Evolutionary conservation across 2,888 invertebrate species (phyloP), one percentile per base, ranked within the genome.

Genomic region (Mycogona germanica): DNA sequence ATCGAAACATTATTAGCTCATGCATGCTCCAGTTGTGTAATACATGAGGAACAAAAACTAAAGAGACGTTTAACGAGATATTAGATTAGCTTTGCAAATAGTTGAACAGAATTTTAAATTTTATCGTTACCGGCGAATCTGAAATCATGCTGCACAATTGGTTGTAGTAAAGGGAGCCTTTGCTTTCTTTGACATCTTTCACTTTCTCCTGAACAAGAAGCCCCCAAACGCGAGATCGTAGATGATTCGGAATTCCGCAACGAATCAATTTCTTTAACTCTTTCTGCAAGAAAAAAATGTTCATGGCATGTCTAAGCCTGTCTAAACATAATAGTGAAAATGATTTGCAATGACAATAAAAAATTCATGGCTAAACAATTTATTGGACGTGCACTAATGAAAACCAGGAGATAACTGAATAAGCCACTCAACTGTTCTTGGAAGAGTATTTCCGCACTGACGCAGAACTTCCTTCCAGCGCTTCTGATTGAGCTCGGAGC

Each of bases 181-280:
- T 72, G 47, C 66, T 66, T 37, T 66, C 65, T 45, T 75, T 64
- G n/a, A 75, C 62, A 47, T 73, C 72, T 58, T 71, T 70, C 12
- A 75, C 64, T 3, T 74, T 72, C 55, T 70, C 68, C 60, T 73
- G 72, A 63, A 75, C 74, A 6, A 75, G 63, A 19, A 66, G 62
- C 25, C 66, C 63, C 75, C 75, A 75, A 23, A 75, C 67, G 35
- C 67, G 66, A 25, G 66, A 64, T 7, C 75, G 61, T 53, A 70
- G 64, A 40, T 70, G 65, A 49, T 69, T 66, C 0, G 75, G 74
- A 21, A 75, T 68, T 2, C 75, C 75, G n/a, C 62, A 65, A 2
- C 74, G 66, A 49, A 72, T 68, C 51, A 75, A 62, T 29, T 51
- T 42, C 58, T 73, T 71, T 50, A 71, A 62, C 58, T 72, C 72